Base-by-base conservation (phyloP, 92 coral and sea anemone genomes). In the Montipora capitata region DNA sequence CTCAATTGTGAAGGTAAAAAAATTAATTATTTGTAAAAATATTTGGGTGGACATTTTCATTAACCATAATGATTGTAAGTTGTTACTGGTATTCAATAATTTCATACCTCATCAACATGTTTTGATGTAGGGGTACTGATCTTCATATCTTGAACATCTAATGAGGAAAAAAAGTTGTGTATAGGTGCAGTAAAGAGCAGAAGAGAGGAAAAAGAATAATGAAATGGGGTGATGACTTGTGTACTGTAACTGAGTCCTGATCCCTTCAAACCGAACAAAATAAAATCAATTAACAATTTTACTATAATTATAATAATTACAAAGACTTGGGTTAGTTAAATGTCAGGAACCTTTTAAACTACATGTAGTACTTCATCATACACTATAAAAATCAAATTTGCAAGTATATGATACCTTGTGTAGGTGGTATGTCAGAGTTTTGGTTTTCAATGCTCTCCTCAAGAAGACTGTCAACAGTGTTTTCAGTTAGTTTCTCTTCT, bases 401-500 rank as follows among this genome's bases (percentile, higher is more conserved):
- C 16, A 7, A 2, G 15, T 17, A 27, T 2, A 27, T 27, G 35
- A 27, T 27, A 82, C 87, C 62, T 83, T 71, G 79, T 10, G 87
- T 71, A 40, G 71, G 69, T 72, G 48, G 14, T 40, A 43, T 12
- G 2, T 83, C 87, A 17, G 79, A 35, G 39, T 69, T 71, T 64
- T 87, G 90, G 40, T 58, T 88, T 38, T 88, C 88, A 11, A 84
- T 12, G 7, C 77, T 81, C 48, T 88, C 88, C 10, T 85, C 86
- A 59, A 81, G 82, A 1, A 84, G 84, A 12, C 75, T 79, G 44
- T 95, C 98, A 12, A 73, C 52, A 39, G 88, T 68, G 78, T 77
- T 86, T 51, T 84, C 92, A 13, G 79, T 85, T 5, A 81, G 76
- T 48, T 86, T 89, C 7, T 92, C 96, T 41, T 93, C 96, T 49